phyloP scores from a whole-genome alignment of 2,113 vertebrate genomes.

The Limnothrissa miodon region DNA sequence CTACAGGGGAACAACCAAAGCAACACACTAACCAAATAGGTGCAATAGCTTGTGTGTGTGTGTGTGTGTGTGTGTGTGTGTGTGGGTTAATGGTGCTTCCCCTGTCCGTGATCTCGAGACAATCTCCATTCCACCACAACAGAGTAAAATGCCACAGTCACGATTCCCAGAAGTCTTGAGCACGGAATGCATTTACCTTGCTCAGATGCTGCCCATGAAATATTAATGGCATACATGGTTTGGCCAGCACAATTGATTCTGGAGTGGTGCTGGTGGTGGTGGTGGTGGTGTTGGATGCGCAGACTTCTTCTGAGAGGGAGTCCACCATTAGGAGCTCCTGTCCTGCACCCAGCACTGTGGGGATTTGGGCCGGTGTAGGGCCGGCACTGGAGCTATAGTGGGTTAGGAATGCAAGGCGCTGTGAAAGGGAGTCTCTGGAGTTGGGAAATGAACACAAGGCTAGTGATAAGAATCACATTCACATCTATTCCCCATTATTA shows the following conservation, averaged over 20 bases:
- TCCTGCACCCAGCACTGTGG: neutral
- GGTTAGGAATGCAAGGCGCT: neutral
- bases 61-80: constrained; percentile 16
- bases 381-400: neutral
- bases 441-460: neutral
- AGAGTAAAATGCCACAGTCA: constrained; percentile 54
- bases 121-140: constrained; percentile 48
- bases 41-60: too few species aligned
- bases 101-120: constrained; percentile 37
- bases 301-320: neutral
- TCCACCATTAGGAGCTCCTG: neutral
- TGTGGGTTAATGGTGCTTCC: constrained; percentile 50
- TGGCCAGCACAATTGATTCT: constrained; percentile 48
- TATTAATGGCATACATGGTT: constrained; percentile 63
- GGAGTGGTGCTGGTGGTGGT: neutral
- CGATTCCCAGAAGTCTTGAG: constrained; percentile 51
- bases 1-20: too few species aligned
- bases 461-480: constrained; percentile 12
- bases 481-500: constrained; percentile 27
- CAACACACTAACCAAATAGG: too few species aligned
- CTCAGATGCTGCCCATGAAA: constrained; percentile 58
- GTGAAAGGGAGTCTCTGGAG: neutral
- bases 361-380: neutral
- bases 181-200: constrained; percentile 60
- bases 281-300: neutral